Conservation (phyloP, 2,888 invertebrate genomes). For the Drosophila mulleri region DNA sequence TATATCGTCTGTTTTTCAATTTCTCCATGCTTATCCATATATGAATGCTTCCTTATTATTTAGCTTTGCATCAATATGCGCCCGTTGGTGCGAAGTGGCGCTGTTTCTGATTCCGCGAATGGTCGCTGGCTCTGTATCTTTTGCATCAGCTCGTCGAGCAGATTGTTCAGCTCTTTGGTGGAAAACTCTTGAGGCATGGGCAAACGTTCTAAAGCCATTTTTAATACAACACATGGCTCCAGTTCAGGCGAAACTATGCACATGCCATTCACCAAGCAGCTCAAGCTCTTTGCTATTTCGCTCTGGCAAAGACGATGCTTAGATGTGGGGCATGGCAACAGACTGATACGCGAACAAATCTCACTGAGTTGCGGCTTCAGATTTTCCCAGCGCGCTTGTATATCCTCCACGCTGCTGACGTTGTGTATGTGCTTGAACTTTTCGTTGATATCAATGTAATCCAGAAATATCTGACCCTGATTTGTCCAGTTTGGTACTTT, state of each 20-base stretch:
- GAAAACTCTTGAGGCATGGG: constrained; percentile 85
- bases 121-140: constrained; percentile 71
- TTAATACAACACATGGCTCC: constrained; percentile 82
- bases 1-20: constrained; percentile 27
- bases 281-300: constrained; percentile 84
- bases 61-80: constrained; percentile 20
- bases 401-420: constrained; percentile 81
- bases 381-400: constrained; percentile 84
- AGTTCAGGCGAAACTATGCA: constrained; percentile 82
- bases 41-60: constrained; percentile 10
- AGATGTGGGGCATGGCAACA: constrained; percentile 84
- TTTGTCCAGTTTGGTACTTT: constrained; percentile 90
- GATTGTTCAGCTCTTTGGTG: constrained; percentile 81
- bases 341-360: constrained; percentile 84
- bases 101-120: constrained; percentile 8
- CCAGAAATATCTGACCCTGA: constrained; percentile 90
- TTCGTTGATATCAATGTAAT: constrained; percentile 89
- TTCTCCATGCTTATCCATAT: constrained; percentile 24
- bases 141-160: constrained; percentile 78
- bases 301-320: constrained; percentile 85
- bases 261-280: constrained; percentile 84
- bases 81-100: constrained; percentile 1
- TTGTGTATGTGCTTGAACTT: constrained; percentile 85
- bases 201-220: constrained; percentile 83
- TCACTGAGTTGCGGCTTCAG: constrained; percentile 84